A percentile compares a stretch with the other conserved stretches of the same genome.
Conservation (phyloP, 2,888 invertebrate species). For the Anoplius nigerrimus region DNA sequence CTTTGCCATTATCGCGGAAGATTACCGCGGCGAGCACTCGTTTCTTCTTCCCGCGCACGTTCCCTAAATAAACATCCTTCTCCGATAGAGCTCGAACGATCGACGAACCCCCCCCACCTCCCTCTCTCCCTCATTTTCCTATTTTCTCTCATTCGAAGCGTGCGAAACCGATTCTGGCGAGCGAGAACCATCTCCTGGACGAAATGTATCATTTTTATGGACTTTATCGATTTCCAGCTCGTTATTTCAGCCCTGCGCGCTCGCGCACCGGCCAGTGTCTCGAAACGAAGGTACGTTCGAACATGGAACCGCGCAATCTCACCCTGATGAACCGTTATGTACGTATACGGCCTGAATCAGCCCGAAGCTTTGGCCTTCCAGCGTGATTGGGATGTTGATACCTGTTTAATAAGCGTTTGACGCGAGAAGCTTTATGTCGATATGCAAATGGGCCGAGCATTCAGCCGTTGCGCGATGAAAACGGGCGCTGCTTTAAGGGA, state of each 20-base stretch:
- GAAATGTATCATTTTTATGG: slow-evolving; percentile 4
- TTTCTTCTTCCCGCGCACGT: not conserved
- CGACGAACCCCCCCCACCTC: no score
- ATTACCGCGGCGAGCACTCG: slow-evolving; percentile 1
- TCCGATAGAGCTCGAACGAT: not conserved
- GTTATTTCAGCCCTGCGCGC: not conserved
- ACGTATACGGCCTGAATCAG: not conserved
- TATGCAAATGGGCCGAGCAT: slow-evolving; percentile 1
- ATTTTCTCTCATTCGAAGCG: not conserved
- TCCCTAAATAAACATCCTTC: slow-evolving; percentile 4
- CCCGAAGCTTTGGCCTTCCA: not conserved
- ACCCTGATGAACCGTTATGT: not conserved
- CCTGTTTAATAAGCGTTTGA: slow-evolving; percentile 7
- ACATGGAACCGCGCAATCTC: not conserved
- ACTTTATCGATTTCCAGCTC: slow-evolving; percentile 5
- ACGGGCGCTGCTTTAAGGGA: no score
- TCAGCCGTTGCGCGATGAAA: no score
- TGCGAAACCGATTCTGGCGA: not conserved
- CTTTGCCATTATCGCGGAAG: not conserved
- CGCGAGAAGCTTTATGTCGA: slow-evolving; percentile 1
- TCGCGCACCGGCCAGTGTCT: not conserved
- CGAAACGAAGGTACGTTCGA: not conserved
- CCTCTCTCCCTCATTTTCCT: no score
- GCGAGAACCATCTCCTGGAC: not conserved
- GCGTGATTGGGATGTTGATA: slow-evolving; percentile 7